These are phyloP conservation scores for Sciaenops ocellatus DNA, from an alignment of 2,797 vertebrate species.

Conservation along the genomic window DNA sequence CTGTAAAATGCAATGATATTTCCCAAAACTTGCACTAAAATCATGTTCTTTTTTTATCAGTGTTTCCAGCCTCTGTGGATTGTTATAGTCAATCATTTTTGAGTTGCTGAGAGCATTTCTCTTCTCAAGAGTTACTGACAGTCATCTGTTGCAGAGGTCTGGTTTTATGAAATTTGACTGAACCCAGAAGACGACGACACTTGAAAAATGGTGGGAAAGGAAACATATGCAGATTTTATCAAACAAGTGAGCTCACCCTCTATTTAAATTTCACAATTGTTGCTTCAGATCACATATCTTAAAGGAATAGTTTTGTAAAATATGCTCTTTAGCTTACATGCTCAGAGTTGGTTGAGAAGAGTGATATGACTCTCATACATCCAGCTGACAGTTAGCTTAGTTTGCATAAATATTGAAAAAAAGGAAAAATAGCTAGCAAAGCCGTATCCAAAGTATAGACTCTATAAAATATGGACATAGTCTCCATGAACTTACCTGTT, in stretches of 20 bases:
- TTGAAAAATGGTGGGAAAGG: background rate
- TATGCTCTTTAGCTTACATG: background rate
- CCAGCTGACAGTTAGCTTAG: background rate
- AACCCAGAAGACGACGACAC: background rate
- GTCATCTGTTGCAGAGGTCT: conserved; percentile 4
- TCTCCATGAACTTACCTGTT: too few species aligned
- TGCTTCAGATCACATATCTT: background rate
- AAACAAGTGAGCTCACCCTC: background rate
- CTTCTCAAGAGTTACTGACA: conserved; percentile 12
- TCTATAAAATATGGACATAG: too few species aligned
- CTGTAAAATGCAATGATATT: background rate
- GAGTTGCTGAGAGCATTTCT: conserved; percentile 13
- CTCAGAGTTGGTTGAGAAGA: background rate
- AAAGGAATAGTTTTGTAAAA: background rate
- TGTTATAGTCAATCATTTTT: conserved; percentile 10
- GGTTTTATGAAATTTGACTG: conserved; percentile 6
- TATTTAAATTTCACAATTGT: background rate
- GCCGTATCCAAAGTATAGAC: too few species aligned
- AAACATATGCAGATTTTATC: conserved; percentile 7
- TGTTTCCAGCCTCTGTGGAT: background rate
- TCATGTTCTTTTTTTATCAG: background rate
- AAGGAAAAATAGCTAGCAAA: background rate
- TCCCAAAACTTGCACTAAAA: background rate
- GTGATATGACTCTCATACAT: background rate
- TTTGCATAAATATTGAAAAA: background rate